Evolutionary conservation across 2,113 vertebrate species (phyloP), one percentile per base, ranked within the genome.

Genomic region (Cololabis saira): DNA sequence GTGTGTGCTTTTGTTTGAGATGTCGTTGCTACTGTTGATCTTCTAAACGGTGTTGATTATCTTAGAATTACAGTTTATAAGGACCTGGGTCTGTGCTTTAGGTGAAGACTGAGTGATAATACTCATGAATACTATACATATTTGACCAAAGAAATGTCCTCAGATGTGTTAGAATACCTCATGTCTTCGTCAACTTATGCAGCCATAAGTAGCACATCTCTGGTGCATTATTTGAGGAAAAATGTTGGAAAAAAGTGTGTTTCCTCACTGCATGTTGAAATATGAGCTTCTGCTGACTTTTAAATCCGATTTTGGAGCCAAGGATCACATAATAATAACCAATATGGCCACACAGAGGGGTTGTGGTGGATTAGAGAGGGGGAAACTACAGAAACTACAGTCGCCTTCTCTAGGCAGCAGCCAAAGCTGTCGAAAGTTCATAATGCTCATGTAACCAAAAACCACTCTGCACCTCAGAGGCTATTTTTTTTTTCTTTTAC

Each of bases 151-250:
- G 12, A 13, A 5, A 55, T 50, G 17, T 60, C 55, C 3, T 16
- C n/a, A 30, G 22, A 51, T 63, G 24, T 43, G 37, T 19, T 7
- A 41, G 45, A 47, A 37, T 12, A 44, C 40, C 68, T 33, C 52
- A 0, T 58, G 65, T 58, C 41, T 68, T 44, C 59, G 67, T 5
- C 50, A 59, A 65, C 69, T 52, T 71, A 71, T 69, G 53, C 74
- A 84, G 50, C 65, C 74, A 67, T 56, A 79, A 74, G 80, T 82
- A 74, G 42, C 65, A 13, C 73, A 79, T 79, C 70, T 82, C 49
- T 70, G 78, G 79, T 54, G 61, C 65, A 82, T 85, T 85, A 87
- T 86, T 78, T 83, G 81, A 79, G 64, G 59, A 44, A 62, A 80
- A 83, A 84, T 14, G 76, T 56, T 60, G 13, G 76, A 81, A 87